Percentiles rank a stretch among this genome's conserved stretches.
These are phyloP conservation scores for Pangasius djambal DNA, from an alignment of 2,797 vertebrate species.

Conservation along the genomic window DNA sequence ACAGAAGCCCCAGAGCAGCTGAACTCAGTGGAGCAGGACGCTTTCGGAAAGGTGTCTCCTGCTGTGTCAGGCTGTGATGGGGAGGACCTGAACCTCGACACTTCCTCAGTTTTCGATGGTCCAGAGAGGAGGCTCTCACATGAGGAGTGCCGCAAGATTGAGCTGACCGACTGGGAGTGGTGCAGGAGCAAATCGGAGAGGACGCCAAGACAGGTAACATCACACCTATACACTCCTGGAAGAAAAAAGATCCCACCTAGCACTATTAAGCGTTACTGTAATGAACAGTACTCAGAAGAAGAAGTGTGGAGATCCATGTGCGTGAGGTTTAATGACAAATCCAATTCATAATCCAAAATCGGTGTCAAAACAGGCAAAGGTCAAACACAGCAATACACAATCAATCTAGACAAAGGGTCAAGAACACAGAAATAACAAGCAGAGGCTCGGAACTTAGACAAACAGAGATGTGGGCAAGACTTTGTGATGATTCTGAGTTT, in stretches of 20 bases:
- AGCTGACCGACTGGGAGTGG: conserved; percentile 96
- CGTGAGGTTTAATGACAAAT: neutral
- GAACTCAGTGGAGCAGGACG: conserved; percentile 55
- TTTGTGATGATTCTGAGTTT: neutral
- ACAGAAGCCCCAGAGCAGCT: conserved; percentile 44
- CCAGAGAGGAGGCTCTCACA: conserved; percentile 86
- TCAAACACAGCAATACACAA: neutral
- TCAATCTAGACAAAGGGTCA: neutral
- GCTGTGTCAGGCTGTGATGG: conserved; percentile 55
- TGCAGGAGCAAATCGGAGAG: conserved; percentile 95
- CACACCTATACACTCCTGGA: neutral
- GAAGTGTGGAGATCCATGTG: neutral
- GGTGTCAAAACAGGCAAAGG: neutral
- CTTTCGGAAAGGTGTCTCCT: conserved; percentile 61
- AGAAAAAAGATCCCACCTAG: too few relatives aligned
- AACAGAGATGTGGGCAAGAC: neutral
- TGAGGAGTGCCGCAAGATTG: conserved; percentile 82
- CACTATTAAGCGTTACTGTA: neutral
- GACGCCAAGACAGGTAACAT: conserved; percentile 90
- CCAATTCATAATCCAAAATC: neutral
- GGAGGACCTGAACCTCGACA: conserved; percentile 70
- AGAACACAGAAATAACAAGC: neutral
- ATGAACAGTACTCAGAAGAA: neutral
- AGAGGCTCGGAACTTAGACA: too few relatives aligned
- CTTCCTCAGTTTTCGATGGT: conserved; percentile 74